Evolutionary conservation across 2,797 vertebrate species (phyloP).

Genomic region (Lophura swinhoii): DNA sequence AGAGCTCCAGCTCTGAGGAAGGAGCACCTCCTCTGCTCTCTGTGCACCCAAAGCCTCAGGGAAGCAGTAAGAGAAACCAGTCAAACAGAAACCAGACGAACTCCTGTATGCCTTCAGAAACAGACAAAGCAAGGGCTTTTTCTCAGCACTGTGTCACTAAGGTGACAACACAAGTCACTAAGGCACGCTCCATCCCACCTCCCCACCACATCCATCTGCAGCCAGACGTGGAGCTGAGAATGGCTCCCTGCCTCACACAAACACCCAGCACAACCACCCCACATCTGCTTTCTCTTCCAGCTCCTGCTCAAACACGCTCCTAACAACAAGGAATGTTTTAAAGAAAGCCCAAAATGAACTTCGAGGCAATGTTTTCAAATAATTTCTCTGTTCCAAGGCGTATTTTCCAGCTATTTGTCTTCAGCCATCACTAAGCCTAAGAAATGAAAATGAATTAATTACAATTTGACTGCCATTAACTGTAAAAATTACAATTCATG

Average conservation of each 20-base stretch:
- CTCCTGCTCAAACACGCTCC: background rate
- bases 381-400: background rate
- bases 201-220: background rate
- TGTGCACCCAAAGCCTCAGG: background rate
- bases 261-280: background rate
- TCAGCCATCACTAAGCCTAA: background rate
- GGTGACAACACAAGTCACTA: background rate
- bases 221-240: background rate
- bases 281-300: background rate
- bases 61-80: background rate
- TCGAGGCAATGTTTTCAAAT: background rate
- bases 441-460: background rate
- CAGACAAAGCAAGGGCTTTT: background rate
- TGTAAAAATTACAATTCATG: background rate
- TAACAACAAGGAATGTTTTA: background rate
- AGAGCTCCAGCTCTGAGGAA: background rate
- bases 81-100: background rate
- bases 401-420: background rate
- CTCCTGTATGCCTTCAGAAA: background rate
- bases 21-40: background rate
- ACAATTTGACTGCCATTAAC: background rate
- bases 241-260: rapidly evolving
- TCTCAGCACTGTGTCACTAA: background rate
- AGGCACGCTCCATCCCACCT: background rate
- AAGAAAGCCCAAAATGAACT: background rate